Base-by-base conservation (phyloP, 2,113 vertebrate genomes). In the Thermophis baileyi region DNA sequence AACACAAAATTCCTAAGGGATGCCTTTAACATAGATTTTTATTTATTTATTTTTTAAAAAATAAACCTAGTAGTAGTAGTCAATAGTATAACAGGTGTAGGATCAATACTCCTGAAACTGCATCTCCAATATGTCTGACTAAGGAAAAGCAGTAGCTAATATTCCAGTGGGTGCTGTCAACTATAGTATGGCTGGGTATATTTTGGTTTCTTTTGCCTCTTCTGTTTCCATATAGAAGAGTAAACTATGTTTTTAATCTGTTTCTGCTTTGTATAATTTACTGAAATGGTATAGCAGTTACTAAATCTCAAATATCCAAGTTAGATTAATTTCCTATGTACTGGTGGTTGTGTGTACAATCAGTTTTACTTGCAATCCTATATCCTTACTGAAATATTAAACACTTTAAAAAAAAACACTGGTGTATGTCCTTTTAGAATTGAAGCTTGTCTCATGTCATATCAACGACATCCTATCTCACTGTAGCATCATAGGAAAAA, bases 221-320 rank as follows among this genome's bases (percentile, higher is more conserved):
- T 16, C 69, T 74, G 2, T 74, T 74, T 74, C n/a, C 69, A 40
- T 74, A 35, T 35, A 74, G 63, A 74, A 74, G 12, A 35, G n/a
- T n/a, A 74, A 35, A 74, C 54, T 50, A 90, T 60, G 93, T 93
- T 94, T 97, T 94, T 97, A 50, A 91, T 96, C 95, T 97, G 25
- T 96, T 30, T 69, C 94, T 90, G 86, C 95, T 90, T 93, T 92
- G 95, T 74, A 74, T 35, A 35, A n/a, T 74, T 74, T 74, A 35
- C 1, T 35, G 69, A 74, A 40, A 74, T 74, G 69, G 6, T 35
- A 7, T 35, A 35, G 69, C n/a, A 40, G 69, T 6, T 35, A 35
- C 63, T 35, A 74, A 40, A 74, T 40, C n/a, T 40, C 16, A 74
- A 40, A 74, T 18, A 0, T 74, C 69, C 16, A 74, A 74, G n/a